Evolutionary conservation across 1,140 invertebrate species (phyloP).

Genomic region (Telenomus remus): DNA sequence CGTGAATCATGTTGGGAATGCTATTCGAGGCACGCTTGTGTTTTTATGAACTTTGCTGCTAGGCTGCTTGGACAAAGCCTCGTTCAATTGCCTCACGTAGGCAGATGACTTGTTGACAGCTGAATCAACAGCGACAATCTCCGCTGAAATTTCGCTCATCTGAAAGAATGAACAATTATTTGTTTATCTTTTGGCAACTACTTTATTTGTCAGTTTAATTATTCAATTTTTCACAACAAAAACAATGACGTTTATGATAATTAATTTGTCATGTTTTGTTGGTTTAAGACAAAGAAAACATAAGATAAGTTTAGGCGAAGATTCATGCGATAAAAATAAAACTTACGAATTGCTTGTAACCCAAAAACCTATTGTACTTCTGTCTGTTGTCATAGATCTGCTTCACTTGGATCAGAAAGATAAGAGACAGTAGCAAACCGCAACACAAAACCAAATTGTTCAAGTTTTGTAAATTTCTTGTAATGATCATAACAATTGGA

Average conservation of each 20-base stretch:
- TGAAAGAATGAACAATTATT: conserved; percentile 57
- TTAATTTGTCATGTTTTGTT: too few species aligned
- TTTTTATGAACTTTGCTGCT: conserved; percentile 67
- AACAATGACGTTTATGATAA: too few species aligned
- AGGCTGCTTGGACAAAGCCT: conserved; percentile 65
- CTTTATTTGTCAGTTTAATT: too few species aligned
- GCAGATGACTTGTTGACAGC: conserved; percentile 73
- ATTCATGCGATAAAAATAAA: too few species aligned
- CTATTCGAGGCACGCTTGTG: conserved; percentile 36
- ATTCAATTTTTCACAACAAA: too few species aligned
- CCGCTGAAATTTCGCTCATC: conserved; percentile 75
- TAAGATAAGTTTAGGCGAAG: too few species aligned
- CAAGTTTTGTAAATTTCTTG: conserved; percentile 69
- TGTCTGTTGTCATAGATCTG: conserved; percentile 74
- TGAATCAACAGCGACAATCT: conserved; percentile 72
- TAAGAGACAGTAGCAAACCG: conserved; percentile 66
- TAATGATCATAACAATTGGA: conserved; percentile 64
- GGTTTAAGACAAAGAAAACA: too few species aligned
- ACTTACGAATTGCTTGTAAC: conserved; percentile 74
- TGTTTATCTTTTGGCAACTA: too few species aligned
- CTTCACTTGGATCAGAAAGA: conserved; percentile 73
- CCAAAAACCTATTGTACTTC: conserved; percentile 71
- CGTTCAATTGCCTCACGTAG: conserved; percentile 68
- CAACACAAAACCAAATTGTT: conserved; percentile 67
- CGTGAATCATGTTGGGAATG: conserved; percentile 41